These are phyloP conservation scores for Vulpes lagopus DNA, from an alignment of 2,113 vertebrate genomes.

Conservation along the genomic window DNA sequence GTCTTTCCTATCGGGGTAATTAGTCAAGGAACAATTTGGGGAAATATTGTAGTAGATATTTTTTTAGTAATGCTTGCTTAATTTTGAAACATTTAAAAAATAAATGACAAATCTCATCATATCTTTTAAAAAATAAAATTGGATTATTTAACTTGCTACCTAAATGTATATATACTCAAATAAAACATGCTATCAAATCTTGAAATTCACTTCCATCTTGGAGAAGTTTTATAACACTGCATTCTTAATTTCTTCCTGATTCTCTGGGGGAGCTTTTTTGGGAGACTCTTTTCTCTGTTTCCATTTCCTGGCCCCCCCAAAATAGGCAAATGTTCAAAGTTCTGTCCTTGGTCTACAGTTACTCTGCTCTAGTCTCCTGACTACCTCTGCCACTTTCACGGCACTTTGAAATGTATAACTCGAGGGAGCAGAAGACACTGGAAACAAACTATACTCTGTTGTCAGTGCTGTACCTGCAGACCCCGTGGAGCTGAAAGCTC, in stretches of 20 bases:
- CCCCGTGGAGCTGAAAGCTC: background rate
- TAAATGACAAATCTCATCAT: background rate
- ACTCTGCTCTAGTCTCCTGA: background rate
- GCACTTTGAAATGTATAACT: background rate
- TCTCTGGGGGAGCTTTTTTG: background rate
- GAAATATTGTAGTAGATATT: background rate
- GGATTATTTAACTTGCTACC: background rate
- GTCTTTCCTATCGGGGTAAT: background rate
- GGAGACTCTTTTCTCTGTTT: background rate
- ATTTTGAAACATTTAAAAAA: background rate
- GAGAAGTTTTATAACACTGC: background rate
- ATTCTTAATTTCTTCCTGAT: background rate
- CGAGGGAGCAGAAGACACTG: background rate
- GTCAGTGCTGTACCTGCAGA: background rate
- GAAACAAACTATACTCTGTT: rapidly evolving
- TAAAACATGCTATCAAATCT: background rate
- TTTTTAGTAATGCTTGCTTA: background rate
- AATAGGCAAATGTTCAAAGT: background rate
- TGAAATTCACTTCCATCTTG: background rate
- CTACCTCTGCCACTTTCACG: background rate
- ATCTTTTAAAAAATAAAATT: background rate
- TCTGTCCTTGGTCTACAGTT: background rate
- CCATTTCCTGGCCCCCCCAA: background rate
- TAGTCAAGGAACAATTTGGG: background rate
- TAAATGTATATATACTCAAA: background rate